Percentiles rank a stretch among this genome's conserved stretches.
phyloP scores from a whole-genome alignment of 2,888 invertebrate species.

The Rhamnusium bicolor region DNA sequence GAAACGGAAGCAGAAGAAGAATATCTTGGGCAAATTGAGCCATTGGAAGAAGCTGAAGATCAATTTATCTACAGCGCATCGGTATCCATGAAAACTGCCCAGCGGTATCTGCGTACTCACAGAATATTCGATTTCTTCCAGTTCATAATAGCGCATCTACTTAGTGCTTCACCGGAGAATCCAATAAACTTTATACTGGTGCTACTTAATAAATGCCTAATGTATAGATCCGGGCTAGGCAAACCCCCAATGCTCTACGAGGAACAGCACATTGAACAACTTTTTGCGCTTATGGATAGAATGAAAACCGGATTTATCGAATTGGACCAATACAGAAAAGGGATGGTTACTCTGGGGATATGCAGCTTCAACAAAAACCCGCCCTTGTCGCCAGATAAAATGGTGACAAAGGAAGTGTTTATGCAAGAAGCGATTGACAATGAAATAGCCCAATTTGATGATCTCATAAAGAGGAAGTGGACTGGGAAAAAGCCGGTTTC shows the following conservation, averaged over 20 bases:
- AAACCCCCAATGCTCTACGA: conserved; percentile 71
- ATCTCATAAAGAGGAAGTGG: conserved; percentile 53
- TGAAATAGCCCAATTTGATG: conserved; percentile 54
- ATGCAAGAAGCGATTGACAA: conserved; percentile 60
- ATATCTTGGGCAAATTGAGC: conserved; percentile 30
- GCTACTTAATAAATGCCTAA: conserved; percentile 69
- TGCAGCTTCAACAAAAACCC: conserved; percentile 63
- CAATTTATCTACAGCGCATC: conserved; percentile 52
- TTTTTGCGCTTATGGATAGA: conserved; percentile 67
- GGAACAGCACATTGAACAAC: conserved; percentile 62
- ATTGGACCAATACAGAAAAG: conserved; percentile 63
- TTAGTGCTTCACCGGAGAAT: conserved; percentile 67
- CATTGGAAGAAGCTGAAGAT: conserved; percentile 40
- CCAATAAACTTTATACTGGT: conserved; percentile 70
- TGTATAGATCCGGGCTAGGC: conserved; percentile 70
- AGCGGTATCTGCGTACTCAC: conserved; percentile 67
- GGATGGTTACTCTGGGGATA: conserved; percentile 67
- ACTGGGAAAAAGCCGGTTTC: conserved; percentile 22
- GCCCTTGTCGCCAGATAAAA: conserved; percentile 53
- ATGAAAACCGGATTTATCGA: conserved; percentile 66
- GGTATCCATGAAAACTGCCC: conserved; percentile 64
- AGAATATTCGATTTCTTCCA: conserved; percentile 71
- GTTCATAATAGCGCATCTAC: conserved; percentile 70
- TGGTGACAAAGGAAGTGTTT: conserved; percentile 63
- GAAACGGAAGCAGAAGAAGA: conserved; percentile 30